Evolutionary conservation across 2,113 vertebrate genomes (phyloP), one percentile per base, ranked within the genome.

Genomic region (Hepsetus odoe): DNA sequence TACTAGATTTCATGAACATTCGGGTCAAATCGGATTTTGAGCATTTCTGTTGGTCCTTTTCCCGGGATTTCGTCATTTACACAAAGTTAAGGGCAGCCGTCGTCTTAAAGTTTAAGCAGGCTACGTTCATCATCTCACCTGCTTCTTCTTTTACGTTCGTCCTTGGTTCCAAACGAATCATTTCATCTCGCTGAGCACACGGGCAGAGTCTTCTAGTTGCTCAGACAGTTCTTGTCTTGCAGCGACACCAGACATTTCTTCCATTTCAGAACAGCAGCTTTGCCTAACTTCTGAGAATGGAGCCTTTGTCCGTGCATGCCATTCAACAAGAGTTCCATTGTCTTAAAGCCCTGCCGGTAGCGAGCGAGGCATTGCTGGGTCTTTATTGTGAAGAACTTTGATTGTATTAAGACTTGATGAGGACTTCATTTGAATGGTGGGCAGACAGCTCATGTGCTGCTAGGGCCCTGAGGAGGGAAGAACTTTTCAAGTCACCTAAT

Each of bases 231-330:
- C 80, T 71, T 69, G 69, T 72, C 83, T 74, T 69, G 62, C 62
- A 80, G 83, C 82, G 80, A 33, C 81, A 66, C 69, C 79, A 79
- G 81, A 84, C 83, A 82, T 80, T 84, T 82, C 84, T 77, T 76
- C 81, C 86, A 81, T 89, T 91, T 90, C 86, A 85, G 79, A 87
- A 80, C 87, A 87, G 87, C 87, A 90, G 92, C 91, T 92, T 91
- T 91, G 91, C 90, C 92, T 92, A 91, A 93, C 90, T 92, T 89
- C 84, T 91, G 88, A 95, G 92, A 94, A 94, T 89, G 87, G 86
- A 88, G 85, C 90, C 92, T 94, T 94, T 95, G 94, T 95, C 86
- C 82, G 28, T 64, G 56, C 77, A 87, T 89, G 87, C 91, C 91
- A 91, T 88, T 89, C 86, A 93, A 89, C 91, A 93, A 91, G 84